Evolutionary conservation across 2,113 vertebrate species (phyloP), one percentile per base, ranked within the genome.

Genomic region (Lophius piscatorius): DNA sequence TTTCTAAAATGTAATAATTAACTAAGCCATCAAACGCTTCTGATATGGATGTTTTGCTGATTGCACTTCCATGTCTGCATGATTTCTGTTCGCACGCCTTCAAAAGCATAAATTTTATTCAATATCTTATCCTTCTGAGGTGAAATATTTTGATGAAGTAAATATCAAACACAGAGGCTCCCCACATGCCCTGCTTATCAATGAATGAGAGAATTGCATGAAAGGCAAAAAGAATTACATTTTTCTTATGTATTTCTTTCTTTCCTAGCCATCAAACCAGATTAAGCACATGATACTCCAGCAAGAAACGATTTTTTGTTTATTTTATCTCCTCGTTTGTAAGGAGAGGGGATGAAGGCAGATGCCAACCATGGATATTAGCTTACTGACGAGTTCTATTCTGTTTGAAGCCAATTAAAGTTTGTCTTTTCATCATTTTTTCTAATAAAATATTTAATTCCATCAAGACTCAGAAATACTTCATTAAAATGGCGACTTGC

Each of bases 361-460:
- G 74, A 82, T 67, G 65, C 57, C 65, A 64, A 73, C 49, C 82
- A 74, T 47, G 64, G 36, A 63, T 62, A 39, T 58, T 60, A 74
- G 74, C 78, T 81, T 62, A 49, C 52, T 59, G 62, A 59, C 74
- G 82, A 59, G 72, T 57, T 76, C 33, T 54, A 88, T 89, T 89
- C 87, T 6, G 40, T 91, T 91, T 91, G 84, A 92, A 87, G 85
- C 64, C 35, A 85, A 83, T 85, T 80, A 78, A 85, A 78, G 55
- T 72, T 71, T 57, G 61, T 87, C 45, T 80, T 67, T 77, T 87
- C 72, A 74, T 89, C 80, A 50, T 73, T 68, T 70, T n/a, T 38
- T 66, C 39, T 82, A 70, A 91, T 91, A 46, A 91, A 91, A 89
- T 90, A 91, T 90, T 91, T 63, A 91, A 86, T 74, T 70, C 74